phyloP scores from a whole-genome alignment of 1,140 invertebrate genomes.

The Spodoptera frugiperda region DNA sequence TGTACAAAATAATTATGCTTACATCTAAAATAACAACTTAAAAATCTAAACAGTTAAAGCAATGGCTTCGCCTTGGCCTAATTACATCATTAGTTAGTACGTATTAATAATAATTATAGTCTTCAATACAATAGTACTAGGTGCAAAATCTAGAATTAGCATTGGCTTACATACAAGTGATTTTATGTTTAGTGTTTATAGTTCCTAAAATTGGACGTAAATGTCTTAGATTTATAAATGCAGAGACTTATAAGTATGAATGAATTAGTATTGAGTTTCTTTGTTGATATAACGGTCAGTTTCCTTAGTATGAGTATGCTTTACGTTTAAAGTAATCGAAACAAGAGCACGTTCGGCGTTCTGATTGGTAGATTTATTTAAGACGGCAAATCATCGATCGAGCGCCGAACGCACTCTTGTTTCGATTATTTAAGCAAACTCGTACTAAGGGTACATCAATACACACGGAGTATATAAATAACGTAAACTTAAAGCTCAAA shows the following conservation, averaged over 20 bases:
- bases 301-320: too few relatives aligned
- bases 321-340: too few relatives aligned
- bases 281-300: too few relatives aligned
- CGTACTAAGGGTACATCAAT: too few relatives aligned
- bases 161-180: conserved; percentile 28
- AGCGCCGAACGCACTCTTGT: too few relatives aligned
- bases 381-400: too few relatives aligned
- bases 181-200: not conserved
- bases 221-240: conserved; percentile 20
- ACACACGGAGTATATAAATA: not conserved
- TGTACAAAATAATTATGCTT: conserved; percentile 64
- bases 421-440: too few relatives aligned
- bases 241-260: conserved; percentile 1
- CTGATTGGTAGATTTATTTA: too few relatives aligned
- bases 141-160: conserved; percentile 34
- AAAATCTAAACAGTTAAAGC: conserved; percentile 44
- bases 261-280: not conserved
- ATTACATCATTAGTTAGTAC: conserved; percentile 28
- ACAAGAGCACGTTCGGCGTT: too few relatives aligned
- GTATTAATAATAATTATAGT: conserved; percentile 21
- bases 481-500: too few relatives aligned
- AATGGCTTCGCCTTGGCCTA: conserved; percentile 50
- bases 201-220: not conserved
- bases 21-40: conserved; percentile 58
- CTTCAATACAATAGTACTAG: conserved; percentile 26